Conservation (phyloP, 2,888 invertebrate genomes). For the Chymomyza amoena region DNA sequence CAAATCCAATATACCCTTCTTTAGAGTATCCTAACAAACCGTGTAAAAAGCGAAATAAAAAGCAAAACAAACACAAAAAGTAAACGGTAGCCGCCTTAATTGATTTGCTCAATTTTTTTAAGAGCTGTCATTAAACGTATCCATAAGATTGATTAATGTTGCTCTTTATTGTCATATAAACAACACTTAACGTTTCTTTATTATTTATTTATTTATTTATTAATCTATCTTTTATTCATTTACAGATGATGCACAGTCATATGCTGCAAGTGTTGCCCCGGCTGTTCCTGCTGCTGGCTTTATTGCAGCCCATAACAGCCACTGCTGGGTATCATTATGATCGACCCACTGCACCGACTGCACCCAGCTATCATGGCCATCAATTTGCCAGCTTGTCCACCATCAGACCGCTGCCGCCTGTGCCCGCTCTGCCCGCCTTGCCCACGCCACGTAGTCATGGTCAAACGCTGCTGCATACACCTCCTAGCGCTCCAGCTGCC, state of each 20-base stretch:
- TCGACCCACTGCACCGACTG: constrained; percentile 47
- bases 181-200: not conserved
- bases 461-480: constrained; percentile 32
- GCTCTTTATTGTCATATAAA: constrained; percentile 34
- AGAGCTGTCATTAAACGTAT: constrained; percentile 58
- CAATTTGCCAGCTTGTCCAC: constrained; percentile 66
- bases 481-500: constrained; percentile 14
- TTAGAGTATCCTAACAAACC: not conserved
- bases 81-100: constrained; percentile 1
- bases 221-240: constrained; percentile 5
- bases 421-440: constrained; percentile 69
- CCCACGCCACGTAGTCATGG: constrained; percentile 60
- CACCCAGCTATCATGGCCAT: constrained; percentile 51
- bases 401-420: constrained; percentile 68
- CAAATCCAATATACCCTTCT: no score
- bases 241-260: constrained; percentile 55
- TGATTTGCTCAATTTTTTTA: constrained; percentile 5
- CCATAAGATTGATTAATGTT: constrained; percentile 60
- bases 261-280: constrained; percentile 13
- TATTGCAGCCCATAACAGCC: constrained; percentile 18
- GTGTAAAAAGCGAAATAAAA: not conserved
- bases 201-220: not conserved
- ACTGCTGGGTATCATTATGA: constrained; percentile 69
- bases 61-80: not conserved
- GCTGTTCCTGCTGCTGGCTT: constrained; percentile 32